Base-by-base conservation (phyloP, 2,888 invertebrate species). In the Lycaena phlaeas region DNA sequence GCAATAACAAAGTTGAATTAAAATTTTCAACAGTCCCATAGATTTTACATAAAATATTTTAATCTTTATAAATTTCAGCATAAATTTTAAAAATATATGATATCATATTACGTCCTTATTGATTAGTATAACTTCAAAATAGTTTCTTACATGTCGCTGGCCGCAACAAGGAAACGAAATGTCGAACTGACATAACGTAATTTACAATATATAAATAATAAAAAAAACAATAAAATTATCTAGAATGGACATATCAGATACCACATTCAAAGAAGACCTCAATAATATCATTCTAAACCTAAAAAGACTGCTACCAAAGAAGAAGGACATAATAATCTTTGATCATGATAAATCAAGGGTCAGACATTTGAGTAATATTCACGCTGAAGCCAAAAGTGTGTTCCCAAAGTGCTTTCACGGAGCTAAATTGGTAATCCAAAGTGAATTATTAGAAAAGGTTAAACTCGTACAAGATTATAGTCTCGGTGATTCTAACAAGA, bases 321-420 rank as follows among this genome's bases (percentile, higher is more conserved):
- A 73, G 47, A 81, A 78, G 42, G 71, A 77, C 1, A 49, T 72
- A 2, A 57, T 72, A 7, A 46, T 69, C 27, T 40, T 75, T 14
- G 61, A 63, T 43, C 64, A 68, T 26, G 56, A 56, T 26, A 66
- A 60, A 45, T 42, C 50, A 1, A 66, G 57, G 49, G 47, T 70
- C 51, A 65, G 61, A 41, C 63, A 66, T 36, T 63, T 84, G 12
- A 61, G 64, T 52, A 73, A 78, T 53, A 56, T 84, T 14, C 84
- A 84, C 46, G 50, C 61, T 12, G 82, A 82, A 48, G 74, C 84
- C 1, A 84, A 84, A 45, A 68, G 51, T 45, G 75, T 79, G 5
- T 84, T 84, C 42, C 84, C 84, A 6, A 61, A 61, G 51, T 84
- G 82, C 49, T 84, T 84, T 48, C 61, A 72, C 40, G 84, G 84